phyloP scores from a whole-genome alignment of 2,113 vertebrate species.

The Hiodon tergisus region DNA sequence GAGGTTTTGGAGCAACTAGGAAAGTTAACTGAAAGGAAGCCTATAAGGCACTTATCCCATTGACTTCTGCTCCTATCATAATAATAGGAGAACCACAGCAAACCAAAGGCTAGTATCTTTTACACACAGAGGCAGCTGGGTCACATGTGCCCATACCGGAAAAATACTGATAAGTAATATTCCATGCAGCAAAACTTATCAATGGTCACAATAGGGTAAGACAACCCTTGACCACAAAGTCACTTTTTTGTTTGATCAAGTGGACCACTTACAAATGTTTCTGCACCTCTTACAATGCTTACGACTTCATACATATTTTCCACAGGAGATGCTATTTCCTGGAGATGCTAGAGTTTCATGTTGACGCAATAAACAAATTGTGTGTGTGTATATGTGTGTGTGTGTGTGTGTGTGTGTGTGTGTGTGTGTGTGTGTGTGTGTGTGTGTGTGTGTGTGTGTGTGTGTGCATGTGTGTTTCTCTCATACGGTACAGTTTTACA shows the following conservation, averaged over 20 bases:
- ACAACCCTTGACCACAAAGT: neutral
- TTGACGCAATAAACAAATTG: neutral
- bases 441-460: conserved; percentile 8
- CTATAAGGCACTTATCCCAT: conserved; percentile 1
- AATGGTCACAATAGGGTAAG: neutral
- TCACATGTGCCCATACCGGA: neutral
- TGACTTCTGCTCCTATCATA: conserved; percentile 10
- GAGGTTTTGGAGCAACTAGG: too few relatives aligned
- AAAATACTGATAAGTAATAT: neutral
- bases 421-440: conserved; percentile 4
- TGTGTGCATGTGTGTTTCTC: conserved; percentile 10
- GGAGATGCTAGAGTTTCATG: neutral
- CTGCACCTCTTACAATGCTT: neutral
- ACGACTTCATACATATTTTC: neutral
- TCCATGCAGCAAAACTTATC: conserved; percentile 2
- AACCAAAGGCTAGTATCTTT: neutral
- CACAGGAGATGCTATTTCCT: neutral
- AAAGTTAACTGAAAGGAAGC: neutral
- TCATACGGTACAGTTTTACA: conserved; percentile 37
- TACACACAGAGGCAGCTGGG: neutral
- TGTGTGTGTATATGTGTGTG: neutral
- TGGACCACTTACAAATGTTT: neutral
- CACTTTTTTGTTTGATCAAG: neutral
- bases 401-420: conserved; percentile 11
- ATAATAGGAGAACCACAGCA: conserved; percentile 10